Evolutionary conservation across 2,888 invertebrate species (phyloP), one percentile per base, ranked within the genome.

Genomic region (Lacanobia wlatinum): DNA sequence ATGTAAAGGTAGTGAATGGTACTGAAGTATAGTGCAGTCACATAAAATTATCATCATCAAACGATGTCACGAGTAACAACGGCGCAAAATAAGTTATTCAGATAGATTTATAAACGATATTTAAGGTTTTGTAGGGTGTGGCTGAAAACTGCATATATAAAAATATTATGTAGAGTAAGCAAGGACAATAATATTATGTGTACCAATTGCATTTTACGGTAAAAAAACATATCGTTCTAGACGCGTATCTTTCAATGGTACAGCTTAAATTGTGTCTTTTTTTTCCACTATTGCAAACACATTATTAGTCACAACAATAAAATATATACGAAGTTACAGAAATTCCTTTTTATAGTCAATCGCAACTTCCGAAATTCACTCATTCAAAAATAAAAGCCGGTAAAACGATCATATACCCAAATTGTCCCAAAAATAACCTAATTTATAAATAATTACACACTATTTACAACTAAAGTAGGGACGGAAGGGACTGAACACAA

Each of bases 391-490:
- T 70, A 43, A 43, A n/a, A 63, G 14, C 14, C n/a, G 38, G 40
- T n/a, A 28, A 34, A 50, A 43, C 61, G 0, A 70, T 55, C 23
- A 55, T 16, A 23, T 16, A 38, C 21, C 14, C 14, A 50, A 40
- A 50, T 7, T 56, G 9, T 14, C 23, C 38, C n/a, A 9, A 38
- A n/a, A 40, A 58, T 9, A 16, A 9, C n/a, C 14, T 72, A 38
- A 71, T 63, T 62, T 62, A 50, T 65, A 75, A 75, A 50, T 65
- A 75, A 75, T 56, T 50, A 34, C 21, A 43, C 56, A 65, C 75
- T 66, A 75, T 66, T 73, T 66, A 56, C 9, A 50, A 73, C 40
- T 34, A 72, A 62, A 43, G 18, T 43, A 55, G 28, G 46, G 55
- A 18, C 64, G 48, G 40, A 65, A 64, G 50, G 43, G 75, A 75